Evolutionary conservation across 2,113 vertebrate species (phyloP).

Genomic region (Microcebus ravelobensis): DNA sequence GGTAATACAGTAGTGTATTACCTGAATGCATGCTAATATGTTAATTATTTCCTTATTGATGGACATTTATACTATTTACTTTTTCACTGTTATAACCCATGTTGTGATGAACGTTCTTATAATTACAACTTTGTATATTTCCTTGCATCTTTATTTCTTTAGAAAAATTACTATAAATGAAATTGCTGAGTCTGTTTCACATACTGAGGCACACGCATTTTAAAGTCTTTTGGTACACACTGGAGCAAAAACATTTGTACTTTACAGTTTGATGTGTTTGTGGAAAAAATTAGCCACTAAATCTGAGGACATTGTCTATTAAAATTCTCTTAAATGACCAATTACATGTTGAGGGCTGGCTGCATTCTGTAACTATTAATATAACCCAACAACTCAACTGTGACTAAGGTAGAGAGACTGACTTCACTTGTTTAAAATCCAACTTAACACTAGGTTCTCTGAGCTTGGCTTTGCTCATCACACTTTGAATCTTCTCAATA

Average conservation of each 20-base stretch:
- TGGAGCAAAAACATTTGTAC: background rate
- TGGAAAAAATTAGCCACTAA: background rate
- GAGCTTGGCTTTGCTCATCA: background rate
- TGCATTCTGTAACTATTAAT: background rate
- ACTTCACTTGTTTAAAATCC: background rate
- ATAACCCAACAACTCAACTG: background rate
- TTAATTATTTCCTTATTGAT: background rate
- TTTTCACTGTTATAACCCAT: background rate
- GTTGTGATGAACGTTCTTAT: background rate
- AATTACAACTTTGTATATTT: background rate
- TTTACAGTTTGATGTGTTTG: constrained; percentile 27
- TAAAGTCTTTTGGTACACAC: background rate
- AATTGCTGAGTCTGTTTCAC: background rate
- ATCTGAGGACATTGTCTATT: background rate
- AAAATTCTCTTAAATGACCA: background rate
- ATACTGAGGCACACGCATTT: background rate
- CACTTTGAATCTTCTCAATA: constrained; percentile 9
- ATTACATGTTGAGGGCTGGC: background rate
- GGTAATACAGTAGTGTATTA: background rate
- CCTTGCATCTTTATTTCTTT: background rate
- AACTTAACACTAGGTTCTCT: background rate
- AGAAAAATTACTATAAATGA: background rate
- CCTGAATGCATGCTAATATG: background rate
- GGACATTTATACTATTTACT: background rate
- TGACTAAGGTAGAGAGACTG: background rate